Evolutionary conservation across 2,888 invertebrate species (phyloP).

Genomic region (Iselma pallidipennis): DNA sequence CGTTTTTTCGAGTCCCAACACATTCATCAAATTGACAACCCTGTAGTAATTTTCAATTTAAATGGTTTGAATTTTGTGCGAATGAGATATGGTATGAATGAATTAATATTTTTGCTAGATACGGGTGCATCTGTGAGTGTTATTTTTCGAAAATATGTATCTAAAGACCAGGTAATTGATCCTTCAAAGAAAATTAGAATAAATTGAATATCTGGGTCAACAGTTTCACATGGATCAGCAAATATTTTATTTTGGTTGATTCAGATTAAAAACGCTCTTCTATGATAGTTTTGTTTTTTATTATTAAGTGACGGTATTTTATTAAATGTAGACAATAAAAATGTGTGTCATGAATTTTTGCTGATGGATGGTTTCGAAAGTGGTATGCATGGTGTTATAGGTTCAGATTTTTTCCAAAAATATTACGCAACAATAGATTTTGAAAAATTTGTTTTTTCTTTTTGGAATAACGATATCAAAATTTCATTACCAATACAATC

Average conservation of each 20-base stretch:
- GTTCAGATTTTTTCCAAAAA: constrained; percentile 15
- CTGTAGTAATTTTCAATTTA: constrained; percentile 8
- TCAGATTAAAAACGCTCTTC: too few relatives aligned
- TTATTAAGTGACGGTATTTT: too few relatives aligned
- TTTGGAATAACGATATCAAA: constrained; percentile 1
- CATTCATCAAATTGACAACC: not conserved
- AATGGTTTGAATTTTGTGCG: constrained; percentile 7
- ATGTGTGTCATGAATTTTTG: constrained; percentile 8
- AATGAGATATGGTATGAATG: not conserved
- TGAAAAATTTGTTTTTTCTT: constrained; percentile 6
- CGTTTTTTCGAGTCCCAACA: constrained; percentile 10
- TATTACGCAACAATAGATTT: constrained; percentile 10
- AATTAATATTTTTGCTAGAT: constrained; percentile 14
- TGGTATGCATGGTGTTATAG: constrained; percentile 11
- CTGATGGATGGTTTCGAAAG: constrained; percentile 9
- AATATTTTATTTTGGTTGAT: too few relatives aligned
- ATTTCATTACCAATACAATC: constrained; percentile 13
- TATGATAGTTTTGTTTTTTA: too few relatives aligned
- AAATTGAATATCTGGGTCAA: constrained; percentile 5
- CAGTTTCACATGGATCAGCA: not conserved
- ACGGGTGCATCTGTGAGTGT: constrained; percentile 16
- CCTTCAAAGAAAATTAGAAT: not conserved
- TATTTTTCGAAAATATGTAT: constrained; percentile 5
- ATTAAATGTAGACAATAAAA: constrained; percentile 1
- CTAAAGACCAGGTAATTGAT: constrained; percentile 4